Evolutionary conservation across 2,797 vertebrate genomes (phyloP), one percentile per base, ranked within the genome.

Genomic region (Calcarius lapponicus): DNA sequence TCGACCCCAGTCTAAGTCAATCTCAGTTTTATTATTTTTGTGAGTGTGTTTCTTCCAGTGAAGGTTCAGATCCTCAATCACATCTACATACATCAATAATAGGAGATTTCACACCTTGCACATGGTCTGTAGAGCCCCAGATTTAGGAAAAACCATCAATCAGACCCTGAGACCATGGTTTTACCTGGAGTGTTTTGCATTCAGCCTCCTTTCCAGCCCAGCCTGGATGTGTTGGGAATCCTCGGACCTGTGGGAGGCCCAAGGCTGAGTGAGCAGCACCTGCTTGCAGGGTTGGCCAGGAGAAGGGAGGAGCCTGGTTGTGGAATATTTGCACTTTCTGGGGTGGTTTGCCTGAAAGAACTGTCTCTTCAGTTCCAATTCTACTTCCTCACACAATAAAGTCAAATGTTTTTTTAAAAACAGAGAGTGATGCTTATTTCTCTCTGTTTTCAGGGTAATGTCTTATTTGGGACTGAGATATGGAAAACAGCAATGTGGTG

Each of bases 371-470:
- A 98, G 96, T 98, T 71, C 95, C 95, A 98, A 94, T 97, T 98
- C 97, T 45, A 28, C 96, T 96, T 97, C 97, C 93, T 94, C 98
- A 96, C 98, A 96, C 95, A 97, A 96, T 65, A 94, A 97, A 93
- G 96, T 97, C 70, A 97, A 86, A 40, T 96, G 5, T 4, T 17
- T 36, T 24, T 62, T 97, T 80, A 90, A 90, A 34, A 96, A 94
- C n/a, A 97, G 97, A 87, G 92, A 97, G 90, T 29, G 98, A 98
- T 97, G 93, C 91, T 28, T 98, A 76, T 92, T 26, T 98, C 97
- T 61, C 19, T 98, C 18, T 98, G 97, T 94, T 98, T 98, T 28
- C 98, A 98, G 96, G 97, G 94, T 97, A 97, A 98, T 4, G 89
- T 98, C 10, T 97, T 97, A 75, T 20, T 61, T 64, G 84, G 91